Evolutionary conservation across 2,797 vertebrate species (phyloP).

Genomic region (Dromococcyx pavoninus): DNA sequence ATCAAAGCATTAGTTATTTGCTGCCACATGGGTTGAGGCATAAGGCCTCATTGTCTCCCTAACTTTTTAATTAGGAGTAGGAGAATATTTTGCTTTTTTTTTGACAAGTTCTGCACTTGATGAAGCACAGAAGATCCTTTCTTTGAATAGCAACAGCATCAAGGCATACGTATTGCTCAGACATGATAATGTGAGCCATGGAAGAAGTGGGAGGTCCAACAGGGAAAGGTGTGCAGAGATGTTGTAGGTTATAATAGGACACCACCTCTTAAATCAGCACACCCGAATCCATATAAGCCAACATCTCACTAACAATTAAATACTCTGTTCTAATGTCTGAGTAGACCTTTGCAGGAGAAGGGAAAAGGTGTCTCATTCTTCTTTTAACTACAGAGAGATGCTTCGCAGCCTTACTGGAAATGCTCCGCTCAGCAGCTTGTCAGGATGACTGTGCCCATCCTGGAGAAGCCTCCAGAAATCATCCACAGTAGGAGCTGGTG

Average conservation of each 20-base stretch:
- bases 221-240: neutral
- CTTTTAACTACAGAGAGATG: neutral
- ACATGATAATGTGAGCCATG: neutral
- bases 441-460: neutral
- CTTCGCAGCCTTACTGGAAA: neutral
- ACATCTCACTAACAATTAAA: neutral
- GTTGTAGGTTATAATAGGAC: neutral
- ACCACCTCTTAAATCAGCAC: neutral
- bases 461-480: neutral
- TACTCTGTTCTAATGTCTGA: neutral
- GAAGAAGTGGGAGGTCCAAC: neutral
- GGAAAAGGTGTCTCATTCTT: neutral
- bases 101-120: neutral
- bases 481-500: neutral
- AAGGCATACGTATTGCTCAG: neutral
- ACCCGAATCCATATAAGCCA: neutral
- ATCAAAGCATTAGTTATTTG: neutral
- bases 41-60: neutral
- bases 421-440: neutral
- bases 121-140: neutral
- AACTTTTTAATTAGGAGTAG: neutral
- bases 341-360: neutral
- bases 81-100: neutral
- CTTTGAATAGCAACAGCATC: neutral
- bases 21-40: neutral